A percentile compares a stretch with the other conserved stretches of the same genome.
These are phyloP conservation scores for Microplitis deprimator DNA, from an alignment of 2,888 invertebrate species.

Conservation along the genomic window DNA sequence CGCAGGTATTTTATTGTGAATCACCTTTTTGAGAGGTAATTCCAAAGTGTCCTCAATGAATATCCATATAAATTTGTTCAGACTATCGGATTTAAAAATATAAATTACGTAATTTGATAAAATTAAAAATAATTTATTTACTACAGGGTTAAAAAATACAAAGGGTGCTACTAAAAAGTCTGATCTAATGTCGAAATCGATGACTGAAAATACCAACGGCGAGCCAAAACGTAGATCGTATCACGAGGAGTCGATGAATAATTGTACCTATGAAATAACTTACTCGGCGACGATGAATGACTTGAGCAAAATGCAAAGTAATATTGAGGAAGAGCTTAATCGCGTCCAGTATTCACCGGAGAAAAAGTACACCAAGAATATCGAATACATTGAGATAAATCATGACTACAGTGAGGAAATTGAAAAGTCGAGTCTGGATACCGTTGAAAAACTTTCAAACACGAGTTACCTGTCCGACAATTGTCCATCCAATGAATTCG, in stretches of 20 bases:
- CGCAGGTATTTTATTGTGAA: slow-evolving; percentile 49
- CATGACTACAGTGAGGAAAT: slow-evolving; percentile 47
- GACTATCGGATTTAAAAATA: background rate
- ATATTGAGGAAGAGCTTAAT: slow-evolving; percentile 49
- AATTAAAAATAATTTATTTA: slow-evolving; percentile 13
- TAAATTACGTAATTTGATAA: background rate
- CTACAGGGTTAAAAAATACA: slow-evolving; percentile 55
- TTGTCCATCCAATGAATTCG: slow-evolving; percentile 46
- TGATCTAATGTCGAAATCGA: slow-evolving; percentile 49
- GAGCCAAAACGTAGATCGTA: slow-evolving; percentile 52
- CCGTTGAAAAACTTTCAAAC: slow-evolving; percentile 58
- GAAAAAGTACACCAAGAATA: slow-evolving; percentile 61
- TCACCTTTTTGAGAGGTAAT: slow-evolving; percentile 38
- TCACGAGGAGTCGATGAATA: slow-evolving; percentile 47
- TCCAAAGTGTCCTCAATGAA: slow-evolving; percentile 11
- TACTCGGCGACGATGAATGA: slow-evolving; percentile 61
- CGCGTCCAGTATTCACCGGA: slow-evolving; percentile 54
- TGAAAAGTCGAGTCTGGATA: slow-evolving; percentile 41
- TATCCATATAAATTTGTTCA: slow-evolving; percentile 4
- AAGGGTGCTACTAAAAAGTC: slow-evolving; percentile 51
- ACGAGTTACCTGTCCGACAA: slow-evolving; percentile 51
- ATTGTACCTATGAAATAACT: slow-evolving; percentile 49
- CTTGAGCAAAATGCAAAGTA: slow-evolving; percentile 56
- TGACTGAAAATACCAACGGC: slow-evolving; percentile 50
- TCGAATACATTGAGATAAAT: slow-evolving; percentile 54